Base-by-base conservation (phyloP, 1,140 invertebrate genomes). In the Cotesia typhae region DNA sequence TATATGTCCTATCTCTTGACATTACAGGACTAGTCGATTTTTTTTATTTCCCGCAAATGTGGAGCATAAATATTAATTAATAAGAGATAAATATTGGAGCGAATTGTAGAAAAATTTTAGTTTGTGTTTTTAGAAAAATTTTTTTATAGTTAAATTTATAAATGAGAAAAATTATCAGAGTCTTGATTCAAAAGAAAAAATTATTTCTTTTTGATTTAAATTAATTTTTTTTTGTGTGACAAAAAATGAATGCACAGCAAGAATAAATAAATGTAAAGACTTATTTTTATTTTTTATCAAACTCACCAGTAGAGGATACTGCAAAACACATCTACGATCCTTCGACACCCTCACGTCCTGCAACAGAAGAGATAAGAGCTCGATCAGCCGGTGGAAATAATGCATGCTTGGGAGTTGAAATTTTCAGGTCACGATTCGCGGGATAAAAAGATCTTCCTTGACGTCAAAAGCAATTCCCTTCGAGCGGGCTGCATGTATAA, bases 291-390 rank as follows among this genome's bases (percentile, higher is more conserved):
- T 41, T 20, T 61, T 35, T 74, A 67, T 28, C 60, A 75, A 71
- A 85, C 77, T 85, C 77, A 85, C 82, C 81, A 74, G 79, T 71
- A 75, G 71, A 72, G 76, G 36, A 79, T 78, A 79, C 78, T 78
- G 78, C 79, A 78, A 79, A 79, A 83, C 77, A 84, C 84, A 85
- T 84, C 82, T 85, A 83, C 80, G 77, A 74, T 81, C 73, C 75
- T 79, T 83, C 77, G 66, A 65, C 74, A 74, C 71, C 76, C 76
- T 80, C 76, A 79, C 71, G 75, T 80, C 79, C 84, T 85, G 80
- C 61, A 85, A 84, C 77, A 83, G 28, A 66, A 70, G 51, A 75
- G 70, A 64, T 65, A 74, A 72, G 53, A 73, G n/a, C 64, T 67
- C 53, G 64, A 72, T 72, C 63, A 72, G 64, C 64, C 70, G 53